Conservation (phyloP, 2,797 vertebrate genomes). For the Sphenodon punctatus region DNA sequence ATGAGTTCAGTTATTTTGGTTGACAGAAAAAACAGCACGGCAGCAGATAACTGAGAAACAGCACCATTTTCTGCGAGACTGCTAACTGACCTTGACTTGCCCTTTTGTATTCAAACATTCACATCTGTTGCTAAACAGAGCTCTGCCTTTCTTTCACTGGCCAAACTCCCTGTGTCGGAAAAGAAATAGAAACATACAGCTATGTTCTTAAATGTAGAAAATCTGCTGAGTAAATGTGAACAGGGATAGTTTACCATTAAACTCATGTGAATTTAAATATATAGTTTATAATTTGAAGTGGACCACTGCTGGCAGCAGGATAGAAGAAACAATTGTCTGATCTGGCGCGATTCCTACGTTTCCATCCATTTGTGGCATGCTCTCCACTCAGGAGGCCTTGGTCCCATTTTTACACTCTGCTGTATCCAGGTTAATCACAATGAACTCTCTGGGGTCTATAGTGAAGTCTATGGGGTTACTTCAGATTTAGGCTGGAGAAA, state of each 20-base stretch:
- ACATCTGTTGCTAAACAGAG: accelerated
- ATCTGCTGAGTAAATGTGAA: neutral
- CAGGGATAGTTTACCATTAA: neutral
- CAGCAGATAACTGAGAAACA: neutral
- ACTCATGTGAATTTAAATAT: neutral
- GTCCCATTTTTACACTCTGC: neutral
- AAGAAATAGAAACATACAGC: neutral
- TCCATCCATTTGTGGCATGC: neutral
- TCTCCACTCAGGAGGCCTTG: neutral
- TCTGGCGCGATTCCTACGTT: neutral
- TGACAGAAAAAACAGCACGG: neutral
- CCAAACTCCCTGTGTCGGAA: neutral
- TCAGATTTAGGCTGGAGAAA: neutral
- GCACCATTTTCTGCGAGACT: neutral
- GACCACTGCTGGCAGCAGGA: neutral
- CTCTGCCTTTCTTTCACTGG: too few species aligned
- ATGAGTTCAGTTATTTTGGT: neutral
- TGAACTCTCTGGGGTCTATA: too few species aligned
- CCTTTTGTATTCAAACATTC: neutral
- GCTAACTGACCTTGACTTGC: neutral
- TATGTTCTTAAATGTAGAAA: neutral
- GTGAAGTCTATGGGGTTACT: neutral
- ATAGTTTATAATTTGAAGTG: neutral
- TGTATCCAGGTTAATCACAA: neutral
- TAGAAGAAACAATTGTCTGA: neutral